phyloP scores from a whole-genome alignment of 2,113 vertebrate genomes.

The Ophiodon elongatus region DNA sequence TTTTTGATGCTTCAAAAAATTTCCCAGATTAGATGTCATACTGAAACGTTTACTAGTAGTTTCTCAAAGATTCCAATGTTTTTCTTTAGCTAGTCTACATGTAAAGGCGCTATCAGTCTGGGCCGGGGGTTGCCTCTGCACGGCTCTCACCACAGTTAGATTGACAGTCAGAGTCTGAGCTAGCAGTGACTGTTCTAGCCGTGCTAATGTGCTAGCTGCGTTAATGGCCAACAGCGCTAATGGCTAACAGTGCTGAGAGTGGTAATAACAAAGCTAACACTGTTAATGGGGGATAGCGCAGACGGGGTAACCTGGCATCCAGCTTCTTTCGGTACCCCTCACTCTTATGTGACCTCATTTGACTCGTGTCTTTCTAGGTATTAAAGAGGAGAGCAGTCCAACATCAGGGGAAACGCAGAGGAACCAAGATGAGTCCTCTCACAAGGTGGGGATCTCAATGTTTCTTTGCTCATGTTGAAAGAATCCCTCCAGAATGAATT shows the following conservation, averaged over 20 bases:
- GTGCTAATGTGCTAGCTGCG: too few relatives aligned
- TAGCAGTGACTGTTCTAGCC: too few relatives aligned
- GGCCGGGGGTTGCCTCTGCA: neutral
- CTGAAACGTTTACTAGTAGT: neutral
- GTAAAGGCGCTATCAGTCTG: neutral
- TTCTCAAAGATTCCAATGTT: neutral
- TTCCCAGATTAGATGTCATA: neutral
- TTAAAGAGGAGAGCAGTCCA: neutral
- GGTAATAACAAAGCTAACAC: too few relatives aligned
- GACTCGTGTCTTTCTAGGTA: neutral
- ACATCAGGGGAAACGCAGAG: neutral
- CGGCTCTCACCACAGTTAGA: too few relatives aligned
- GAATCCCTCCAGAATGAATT: too few relatives aligned
- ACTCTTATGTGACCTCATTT: neutral
- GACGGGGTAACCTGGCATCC: neutral
- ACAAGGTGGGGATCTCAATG: neutral
- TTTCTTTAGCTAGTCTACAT: neutral
- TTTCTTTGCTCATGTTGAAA: neutral
- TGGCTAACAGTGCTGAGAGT: neutral
- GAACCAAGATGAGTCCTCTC: neutral
- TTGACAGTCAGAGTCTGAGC: too few relatives aligned
- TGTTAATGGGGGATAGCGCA: neutral
- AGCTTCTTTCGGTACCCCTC: neutral
- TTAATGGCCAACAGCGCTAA: too few relatives aligned
- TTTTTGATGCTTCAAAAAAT: neutral